phyloP scores from a whole-genome alignment of 1,140 invertebrate genomes.

The Brachionus koreanus region DNA sequence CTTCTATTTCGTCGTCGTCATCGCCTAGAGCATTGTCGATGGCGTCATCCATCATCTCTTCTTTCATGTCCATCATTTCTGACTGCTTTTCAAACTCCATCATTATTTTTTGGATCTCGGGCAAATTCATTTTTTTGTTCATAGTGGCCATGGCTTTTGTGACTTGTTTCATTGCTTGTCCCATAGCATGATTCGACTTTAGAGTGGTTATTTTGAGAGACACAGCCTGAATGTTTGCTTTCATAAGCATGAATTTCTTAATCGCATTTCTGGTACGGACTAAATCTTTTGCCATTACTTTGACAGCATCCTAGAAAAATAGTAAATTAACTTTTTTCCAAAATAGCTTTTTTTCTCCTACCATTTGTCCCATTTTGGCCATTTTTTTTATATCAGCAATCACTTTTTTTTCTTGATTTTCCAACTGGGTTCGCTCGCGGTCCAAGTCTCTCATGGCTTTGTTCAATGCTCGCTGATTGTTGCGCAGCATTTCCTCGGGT shows the following conservation, averaged over 20 bases:
- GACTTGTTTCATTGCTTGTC: constrained; percentile 97
- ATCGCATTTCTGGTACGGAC: constrained; percentile 88
- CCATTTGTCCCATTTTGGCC: constrained; percentile 97
- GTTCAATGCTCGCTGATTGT: constrained; percentile 96
- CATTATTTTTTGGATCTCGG: constrained; percentile 97
- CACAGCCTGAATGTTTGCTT: constrained; percentile 95
- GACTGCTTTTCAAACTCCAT: constrained; percentile 99
- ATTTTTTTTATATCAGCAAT: constrained; percentile 98
- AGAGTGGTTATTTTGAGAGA: constrained; percentile 96
- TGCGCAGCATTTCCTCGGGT: constrained; percentile 93
- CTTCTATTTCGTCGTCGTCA: constrained; percentile 92
- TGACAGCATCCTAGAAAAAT: constrained; percentile 97
- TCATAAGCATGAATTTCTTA: constrained; percentile 99
- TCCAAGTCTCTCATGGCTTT: constrained; percentile 97
- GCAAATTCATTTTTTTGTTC: constrained; percentile 90
- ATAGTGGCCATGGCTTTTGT: constrained; percentile 96
- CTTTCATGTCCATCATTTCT: constrained; percentile 99
- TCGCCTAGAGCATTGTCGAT: constrained; percentile 98
- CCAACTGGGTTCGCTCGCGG: constrained; percentile 87
- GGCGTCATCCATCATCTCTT: constrained; percentile 99
- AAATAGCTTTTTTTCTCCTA: background rate
- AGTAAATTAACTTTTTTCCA: too few relatives aligned
- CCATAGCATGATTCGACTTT: constrained; percentile 97
- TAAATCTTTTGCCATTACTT: constrained; percentile 99
- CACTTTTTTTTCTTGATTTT: constrained; percentile 97